Evolutionary conservation across 2,113 vertebrate genomes (phyloP).

Genomic region (Aphelocoma coerulescens): DNA sequence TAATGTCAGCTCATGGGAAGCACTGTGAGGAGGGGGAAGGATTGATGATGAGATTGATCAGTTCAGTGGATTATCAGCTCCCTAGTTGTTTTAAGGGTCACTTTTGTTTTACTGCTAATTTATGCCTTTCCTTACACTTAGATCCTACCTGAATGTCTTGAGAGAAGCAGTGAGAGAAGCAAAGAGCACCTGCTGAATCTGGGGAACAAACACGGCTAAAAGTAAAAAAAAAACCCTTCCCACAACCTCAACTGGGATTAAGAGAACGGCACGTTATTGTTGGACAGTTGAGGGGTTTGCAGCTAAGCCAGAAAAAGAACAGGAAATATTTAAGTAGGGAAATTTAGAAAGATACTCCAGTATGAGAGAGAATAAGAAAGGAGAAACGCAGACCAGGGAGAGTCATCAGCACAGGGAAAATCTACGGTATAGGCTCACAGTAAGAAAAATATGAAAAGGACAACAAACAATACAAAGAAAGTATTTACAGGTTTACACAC

Average conservation of each 20-base stretch:
- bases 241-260: not conserved
- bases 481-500: not conserved
- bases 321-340: not conserved
- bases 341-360: not conserved
- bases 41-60: not conserved
- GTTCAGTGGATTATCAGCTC: not conserved
- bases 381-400: not conserved
- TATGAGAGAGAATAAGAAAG: not conserved
- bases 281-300: not conserved
- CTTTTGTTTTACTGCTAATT: not conserved
- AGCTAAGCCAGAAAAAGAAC: not conserved
- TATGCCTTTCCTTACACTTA: not conserved
- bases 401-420: not conserved
- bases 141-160: not conserved
- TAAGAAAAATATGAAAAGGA: not conserved
- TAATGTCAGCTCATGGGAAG: not conserved
- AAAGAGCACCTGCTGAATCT: not conserved
- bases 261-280: fast-evolving
- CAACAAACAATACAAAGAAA: not conserved
- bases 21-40: not conserved
- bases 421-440: fast-evolving
- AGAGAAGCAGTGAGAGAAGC: not conserved
- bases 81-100: not conserved
- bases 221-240: not conserved
- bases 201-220: not conserved